These are phyloP conservation scores for Macrostomum lignano DNA, from an alignment of 1,140 invertebrate species.

Conservation along the genomic window DNA sequence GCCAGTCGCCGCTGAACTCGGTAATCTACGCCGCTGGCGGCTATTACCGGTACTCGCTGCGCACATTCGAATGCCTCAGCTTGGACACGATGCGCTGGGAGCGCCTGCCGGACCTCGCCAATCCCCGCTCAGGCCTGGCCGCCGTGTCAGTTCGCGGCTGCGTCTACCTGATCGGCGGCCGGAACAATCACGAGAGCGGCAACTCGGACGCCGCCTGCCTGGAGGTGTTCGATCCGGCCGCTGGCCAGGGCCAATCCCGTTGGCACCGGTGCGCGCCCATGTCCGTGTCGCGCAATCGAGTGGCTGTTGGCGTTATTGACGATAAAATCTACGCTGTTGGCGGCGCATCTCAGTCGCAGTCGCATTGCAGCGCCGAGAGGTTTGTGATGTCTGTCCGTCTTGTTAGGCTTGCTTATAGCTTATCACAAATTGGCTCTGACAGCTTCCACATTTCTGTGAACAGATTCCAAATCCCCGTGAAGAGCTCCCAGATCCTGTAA, in stretches of 20 bases:
- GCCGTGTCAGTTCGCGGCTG: slow-evolving; percentile 34
- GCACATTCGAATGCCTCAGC: slow-evolving; percentile 56
- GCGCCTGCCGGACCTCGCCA: slow-evolving; percentile 42
- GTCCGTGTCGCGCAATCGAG: slow-evolving; percentile 49
- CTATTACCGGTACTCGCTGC: slow-evolving; percentile 51
- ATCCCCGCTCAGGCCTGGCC: slow-evolving; percentile 50
- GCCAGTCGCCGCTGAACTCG: neutral
- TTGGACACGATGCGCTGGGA: slow-evolving; percentile 53
- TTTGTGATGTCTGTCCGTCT: neutral
- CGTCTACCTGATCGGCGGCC: slow-evolving; percentile 61
- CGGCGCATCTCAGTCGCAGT: slow-evolving; percentile 34
- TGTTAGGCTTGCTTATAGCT: neutral
- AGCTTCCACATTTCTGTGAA: neutral
- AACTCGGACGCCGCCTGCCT: slow-evolving; percentile 44
- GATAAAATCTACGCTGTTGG: slow-evolving; percentile 61
- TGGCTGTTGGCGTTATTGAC: slow-evolving; percentile 67
- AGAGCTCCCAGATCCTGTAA: no score
- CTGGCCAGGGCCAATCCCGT: no score
- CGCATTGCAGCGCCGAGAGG: neutral
- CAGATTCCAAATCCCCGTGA: neutral
- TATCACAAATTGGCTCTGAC: neutral
- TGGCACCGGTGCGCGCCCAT: slow-evolving; percentile 32
- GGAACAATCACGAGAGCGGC: slow-evolving; percentile 49
- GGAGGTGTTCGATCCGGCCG: slow-evolving; percentile 45
- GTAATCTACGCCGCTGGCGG: slow-evolving; percentile 67